A percentile compares a stretch with the other conserved stretches of the same genome.
Evolutionary conservation across 2,888 invertebrate species (phyloP).

Genomic region (Anodontia alba): DNA sequence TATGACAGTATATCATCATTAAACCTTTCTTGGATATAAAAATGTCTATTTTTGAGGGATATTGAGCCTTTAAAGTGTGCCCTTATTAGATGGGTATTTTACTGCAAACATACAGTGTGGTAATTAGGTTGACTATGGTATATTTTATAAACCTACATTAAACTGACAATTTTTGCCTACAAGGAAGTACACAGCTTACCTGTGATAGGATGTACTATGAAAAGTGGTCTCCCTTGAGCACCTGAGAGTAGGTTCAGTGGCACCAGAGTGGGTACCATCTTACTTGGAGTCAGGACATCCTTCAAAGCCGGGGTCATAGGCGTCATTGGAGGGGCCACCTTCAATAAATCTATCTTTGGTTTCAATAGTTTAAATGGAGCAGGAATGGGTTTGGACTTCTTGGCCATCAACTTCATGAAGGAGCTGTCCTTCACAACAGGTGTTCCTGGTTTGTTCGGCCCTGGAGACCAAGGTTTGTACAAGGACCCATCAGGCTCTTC

Average conservation of each 20-base stretch:
- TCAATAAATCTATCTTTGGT: constrained; percentile 52
- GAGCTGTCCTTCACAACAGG: constrained; percentile 25
- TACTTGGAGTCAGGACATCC: constrained; percentile 53
- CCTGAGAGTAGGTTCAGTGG: constrained; percentile 53
- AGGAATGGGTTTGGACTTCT: constrained; percentile 44
- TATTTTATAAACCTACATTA: no score
- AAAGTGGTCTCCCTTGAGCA: constrained; percentile 47
- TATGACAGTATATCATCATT: no score
- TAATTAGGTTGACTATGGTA: no score
- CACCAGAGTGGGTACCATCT: constrained; percentile 54
- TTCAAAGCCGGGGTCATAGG: constrained; percentile 59
- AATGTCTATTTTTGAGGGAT: no score
- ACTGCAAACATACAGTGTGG: no score
- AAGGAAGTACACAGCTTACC: no score
- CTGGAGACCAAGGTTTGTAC: constrained; percentile 10
- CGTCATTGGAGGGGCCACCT: constrained; percentile 51
- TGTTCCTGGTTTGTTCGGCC: constrained; percentile 21
- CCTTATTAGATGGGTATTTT: no score
- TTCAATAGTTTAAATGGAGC: constrained; percentile 38
- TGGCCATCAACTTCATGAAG: constrained; percentile 38
- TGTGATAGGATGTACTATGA: constrained; percentile 72
- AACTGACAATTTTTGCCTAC: no score
- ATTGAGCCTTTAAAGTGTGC: no score
- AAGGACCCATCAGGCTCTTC: not conserved
- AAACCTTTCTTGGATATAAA: no score